These are phyloP conservation scores for Manis crassicaudata DNA, from an alignment of 2,797 vertebrate genomes.

Conservation along the genomic window DNA sequence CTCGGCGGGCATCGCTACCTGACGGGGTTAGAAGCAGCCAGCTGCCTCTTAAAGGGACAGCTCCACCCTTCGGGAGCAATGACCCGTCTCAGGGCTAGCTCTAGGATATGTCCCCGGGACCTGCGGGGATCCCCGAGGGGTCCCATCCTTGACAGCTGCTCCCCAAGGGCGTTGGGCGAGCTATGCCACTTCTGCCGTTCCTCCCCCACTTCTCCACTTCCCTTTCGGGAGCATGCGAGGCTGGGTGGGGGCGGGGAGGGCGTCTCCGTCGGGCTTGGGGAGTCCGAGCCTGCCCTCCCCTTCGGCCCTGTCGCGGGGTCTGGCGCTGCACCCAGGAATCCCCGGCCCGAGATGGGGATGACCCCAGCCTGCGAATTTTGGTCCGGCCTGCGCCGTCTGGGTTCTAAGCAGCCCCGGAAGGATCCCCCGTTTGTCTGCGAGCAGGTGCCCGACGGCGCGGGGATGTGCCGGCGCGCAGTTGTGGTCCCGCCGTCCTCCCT, in stretches of 20 bases:
- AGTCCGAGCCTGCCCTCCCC: neutral
- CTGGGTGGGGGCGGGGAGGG: constrained; percentile 61
- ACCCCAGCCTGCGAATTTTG: neutral
- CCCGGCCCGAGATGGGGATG: neutral
- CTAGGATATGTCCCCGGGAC: neutral
- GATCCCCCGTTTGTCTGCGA: neutral
- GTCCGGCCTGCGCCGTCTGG: neutral
- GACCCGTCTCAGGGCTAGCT: constrained; percentile 23
- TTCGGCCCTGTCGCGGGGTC: neutral
- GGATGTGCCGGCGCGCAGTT: neutral
- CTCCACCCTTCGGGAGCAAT: neutral
- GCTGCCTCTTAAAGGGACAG: constrained; percentile 72
- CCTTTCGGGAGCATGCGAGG: constrained; percentile 42
- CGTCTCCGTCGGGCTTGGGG: constrained; percentile 24
- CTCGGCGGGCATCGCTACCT: constrained; percentile 60
- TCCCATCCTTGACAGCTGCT: neutral
- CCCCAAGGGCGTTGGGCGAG: constrained; percentile 36
- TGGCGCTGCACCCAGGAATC: neutral
- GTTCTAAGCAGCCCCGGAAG: neutral
- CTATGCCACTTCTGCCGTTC: constrained; percentile 4
- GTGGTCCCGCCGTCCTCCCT: neutral
- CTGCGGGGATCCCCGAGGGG: neutral
- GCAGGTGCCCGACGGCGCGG: constrained; percentile 16
- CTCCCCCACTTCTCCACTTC: constrained; percentile 59
- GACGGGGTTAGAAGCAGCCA: neutral